phyloP scores from a whole-genome alignment of 2,888 invertebrate species.

The Nowickia ferox region DNA sequence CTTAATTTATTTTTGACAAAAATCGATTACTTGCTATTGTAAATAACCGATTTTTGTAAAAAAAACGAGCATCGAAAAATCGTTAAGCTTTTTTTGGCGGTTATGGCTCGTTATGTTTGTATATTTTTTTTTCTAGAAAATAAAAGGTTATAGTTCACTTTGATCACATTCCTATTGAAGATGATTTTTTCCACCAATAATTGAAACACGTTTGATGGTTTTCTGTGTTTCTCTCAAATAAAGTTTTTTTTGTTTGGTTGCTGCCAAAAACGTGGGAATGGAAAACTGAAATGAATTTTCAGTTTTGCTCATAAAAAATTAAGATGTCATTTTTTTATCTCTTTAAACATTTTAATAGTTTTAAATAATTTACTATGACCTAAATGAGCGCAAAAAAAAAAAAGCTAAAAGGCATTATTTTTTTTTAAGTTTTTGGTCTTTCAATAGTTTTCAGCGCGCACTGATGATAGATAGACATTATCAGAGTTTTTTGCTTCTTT shows the following conservation, averaged over 20 bases:
- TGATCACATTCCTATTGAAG: constrained; percentile 39
- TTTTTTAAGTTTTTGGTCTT: neutral
- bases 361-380: constrained; percentile 62
- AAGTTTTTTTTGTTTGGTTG: neutral
- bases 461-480: constrained; percentile 56
- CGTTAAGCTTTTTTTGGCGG: too few species aligned
- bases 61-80: too few species aligned
- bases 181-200: constrained; percentile 28
- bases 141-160: constrained; percentile 50
- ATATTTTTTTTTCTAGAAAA: neutral
- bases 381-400: constrained; percentile 63
- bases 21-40: too few species aligned
- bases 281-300: constrained; percentile 45
- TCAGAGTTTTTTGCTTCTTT: constrained; percentile 21
- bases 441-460: constrained; percentile 5
- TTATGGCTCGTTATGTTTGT: neutral
- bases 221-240: constrained; percentile 3
- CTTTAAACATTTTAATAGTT: constrained; percentile 39
- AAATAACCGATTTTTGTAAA: too few species aligned
- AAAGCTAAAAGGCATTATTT: constrained; percentile 45
- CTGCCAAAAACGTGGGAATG: constrained; percentile 60
- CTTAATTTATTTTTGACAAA: too few species aligned
- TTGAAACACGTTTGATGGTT: constrained; percentile 46
- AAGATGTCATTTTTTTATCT: constrained; percentile 46
- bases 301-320: constrained; percentile 39